Percentiles rank a stretch among this genome's conserved stretches.
phyloP scores from a whole-genome alignment of 2,888 invertebrate species.

The Leuctra nigra region DNA sequence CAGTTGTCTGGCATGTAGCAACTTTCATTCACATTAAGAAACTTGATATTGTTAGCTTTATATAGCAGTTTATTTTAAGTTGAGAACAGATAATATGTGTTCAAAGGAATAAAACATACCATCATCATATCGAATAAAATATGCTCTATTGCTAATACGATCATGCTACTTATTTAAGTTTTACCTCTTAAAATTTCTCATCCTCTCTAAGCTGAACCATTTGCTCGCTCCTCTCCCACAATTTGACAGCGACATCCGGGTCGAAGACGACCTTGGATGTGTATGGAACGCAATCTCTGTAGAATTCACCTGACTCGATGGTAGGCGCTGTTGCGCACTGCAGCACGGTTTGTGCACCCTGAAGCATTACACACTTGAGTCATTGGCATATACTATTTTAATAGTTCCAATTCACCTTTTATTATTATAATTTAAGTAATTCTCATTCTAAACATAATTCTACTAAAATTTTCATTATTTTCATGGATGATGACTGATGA shows the following conservation, averaged over 20 bases:
- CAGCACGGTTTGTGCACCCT: constrained; percentile 75
- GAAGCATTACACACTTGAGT: too few species aligned
- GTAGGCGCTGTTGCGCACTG: constrained; percentile 65
- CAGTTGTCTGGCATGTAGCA: constrained; percentile 9
- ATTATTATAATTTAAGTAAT: too few species aligned
- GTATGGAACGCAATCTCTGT: constrained; percentile 63
- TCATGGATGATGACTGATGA: too few species aligned
- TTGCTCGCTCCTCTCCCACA: constrained; percentile 65
- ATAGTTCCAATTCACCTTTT: too few species aligned
- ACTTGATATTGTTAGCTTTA: constrained; percentile 18
- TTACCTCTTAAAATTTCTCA: constrained; percentile 1
- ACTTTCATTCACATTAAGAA: constrained; percentile 5
- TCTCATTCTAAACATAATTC: too few species aligned
- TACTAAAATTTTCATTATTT: too few species aligned
- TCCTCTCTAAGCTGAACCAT: constrained; percentile 35
- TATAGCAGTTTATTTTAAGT: background rate
- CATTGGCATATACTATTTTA: too few species aligned
- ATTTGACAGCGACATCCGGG: constrained; percentile 51
- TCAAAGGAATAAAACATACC: constrained; percentile 15
- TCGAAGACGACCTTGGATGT: constrained; percentile 54
- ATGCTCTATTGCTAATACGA: constrained; percentile 16
- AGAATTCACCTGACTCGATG: constrained; percentile 62
- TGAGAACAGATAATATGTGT: constrained; percentile 13
- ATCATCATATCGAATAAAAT: constrained; percentile 19
- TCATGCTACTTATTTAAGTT: background rate